phyloP scores from a whole-genome alignment of 2,797 vertebrate species.

The Bovichtus variegatus region DNA sequence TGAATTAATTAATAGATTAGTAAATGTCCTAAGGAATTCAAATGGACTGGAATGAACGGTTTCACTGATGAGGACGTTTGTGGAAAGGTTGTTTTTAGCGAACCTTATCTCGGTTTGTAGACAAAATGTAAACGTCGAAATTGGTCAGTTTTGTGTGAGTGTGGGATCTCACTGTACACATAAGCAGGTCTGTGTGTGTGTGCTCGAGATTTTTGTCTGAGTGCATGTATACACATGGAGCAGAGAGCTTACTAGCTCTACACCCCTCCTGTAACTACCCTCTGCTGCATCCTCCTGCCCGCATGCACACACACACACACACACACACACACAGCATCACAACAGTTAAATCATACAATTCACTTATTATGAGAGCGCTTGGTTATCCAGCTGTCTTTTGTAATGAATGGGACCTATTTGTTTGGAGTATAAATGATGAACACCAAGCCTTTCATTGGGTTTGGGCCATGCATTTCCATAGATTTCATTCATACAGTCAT shows the following conservation, averaged over 20 bases:
- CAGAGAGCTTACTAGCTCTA: conserved; percentile 64
- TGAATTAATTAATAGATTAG: neutral
- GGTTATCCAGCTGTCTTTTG: neutral
- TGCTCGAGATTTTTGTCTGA: neutral
- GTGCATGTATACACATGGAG: conserved; percentile 46
- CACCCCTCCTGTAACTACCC: conserved; percentile 59
- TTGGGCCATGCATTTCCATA: neutral
- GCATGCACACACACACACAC: conserved; percentile 19
- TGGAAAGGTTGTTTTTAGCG: neutral
- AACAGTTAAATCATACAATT: conserved; percentile 1
- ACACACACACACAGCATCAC: conserved; percentile 9
- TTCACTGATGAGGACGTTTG: neutral
- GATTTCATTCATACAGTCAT: conserved; percentile 18
- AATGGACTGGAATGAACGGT: neutral
- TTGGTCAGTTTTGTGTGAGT: neutral
- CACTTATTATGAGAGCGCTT: neutral
- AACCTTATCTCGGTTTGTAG: neutral
- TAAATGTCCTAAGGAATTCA: neutral
- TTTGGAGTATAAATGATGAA: conserved; percentile 38
- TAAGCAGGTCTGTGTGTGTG: conserved; percentile 1
- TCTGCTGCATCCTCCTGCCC: conserved; percentile 27
- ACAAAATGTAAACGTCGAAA: neutral
- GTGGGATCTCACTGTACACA: neutral
- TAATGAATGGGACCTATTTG: conserved; percentile 36
- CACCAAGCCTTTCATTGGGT: conserved; percentile 25